Conservation (phyloP, 2,113 vertebrate species). For the Salvelinus alpinus region DNA sequence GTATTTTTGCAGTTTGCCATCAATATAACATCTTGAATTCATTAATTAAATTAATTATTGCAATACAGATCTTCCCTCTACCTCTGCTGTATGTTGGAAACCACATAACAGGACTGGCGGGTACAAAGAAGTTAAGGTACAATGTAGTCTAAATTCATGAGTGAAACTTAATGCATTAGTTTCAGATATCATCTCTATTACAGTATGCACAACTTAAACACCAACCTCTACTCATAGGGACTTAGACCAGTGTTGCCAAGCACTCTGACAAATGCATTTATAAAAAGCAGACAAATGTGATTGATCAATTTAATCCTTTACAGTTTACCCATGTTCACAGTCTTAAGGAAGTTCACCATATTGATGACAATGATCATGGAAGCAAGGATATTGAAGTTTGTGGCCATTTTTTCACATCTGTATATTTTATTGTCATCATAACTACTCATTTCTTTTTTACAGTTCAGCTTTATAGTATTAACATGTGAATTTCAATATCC, state of each 20-base stretch:
- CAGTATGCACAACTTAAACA: background rate
- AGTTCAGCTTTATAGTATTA: background rate
- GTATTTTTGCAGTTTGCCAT: background rate
- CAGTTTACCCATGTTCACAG: constrained; percentile 96
- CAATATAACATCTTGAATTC: background rate
- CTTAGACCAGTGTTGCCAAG: background rate
- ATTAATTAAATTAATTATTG: background rate
- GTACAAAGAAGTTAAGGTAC: constrained; percentile 78
- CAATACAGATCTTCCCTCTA: constrained; percentile 72
- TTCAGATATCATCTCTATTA: background rate
- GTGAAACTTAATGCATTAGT: background rate
- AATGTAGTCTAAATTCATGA: too few species aligned
- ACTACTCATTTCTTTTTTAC: background rate
- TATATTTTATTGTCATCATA: constrained; percentile 7
- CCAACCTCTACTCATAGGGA: background rate
- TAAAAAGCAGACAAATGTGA: background rate
- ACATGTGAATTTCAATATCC: constrained; percentile 32
- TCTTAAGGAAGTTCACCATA: constrained; percentile 92
- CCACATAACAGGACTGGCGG: constrained; percentile 73
- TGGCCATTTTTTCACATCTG: background rate
- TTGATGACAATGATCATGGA: constrained; percentile 89
- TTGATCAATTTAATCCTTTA: constrained; percentile 22
- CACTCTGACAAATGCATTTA: background rate
- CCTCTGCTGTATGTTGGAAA: constrained; percentile 73
- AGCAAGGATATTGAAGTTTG: constrained; percentile 83